Percentiles rank a stretch among this genome's conserved stretches.
Conservation (phyloP, 2,797 vertebrate species). For the Carcharodon carcharias region DNA sequence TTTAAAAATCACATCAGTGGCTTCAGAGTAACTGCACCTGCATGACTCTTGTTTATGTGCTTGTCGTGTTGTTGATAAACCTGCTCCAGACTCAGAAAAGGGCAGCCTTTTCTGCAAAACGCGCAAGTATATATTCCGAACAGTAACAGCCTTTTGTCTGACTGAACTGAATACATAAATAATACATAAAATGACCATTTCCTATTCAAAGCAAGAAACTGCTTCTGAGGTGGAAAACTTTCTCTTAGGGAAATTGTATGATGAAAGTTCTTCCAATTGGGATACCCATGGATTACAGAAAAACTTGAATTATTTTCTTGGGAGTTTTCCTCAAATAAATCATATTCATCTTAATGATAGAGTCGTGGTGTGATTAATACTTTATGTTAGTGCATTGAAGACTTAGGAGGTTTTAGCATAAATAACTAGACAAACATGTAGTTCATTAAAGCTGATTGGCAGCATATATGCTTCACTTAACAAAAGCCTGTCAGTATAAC, state of each 20-base stretch:
- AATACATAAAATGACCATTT: background rate
- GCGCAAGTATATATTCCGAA: background rate
- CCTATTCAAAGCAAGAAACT: background rate
- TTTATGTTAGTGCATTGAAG: background rate
- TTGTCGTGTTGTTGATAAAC: background rate
- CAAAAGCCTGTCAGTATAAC: background rate
- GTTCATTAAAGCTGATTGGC: background rate
- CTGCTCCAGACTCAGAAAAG: background rate
- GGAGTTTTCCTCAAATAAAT: background rate
- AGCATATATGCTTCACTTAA: background rate
- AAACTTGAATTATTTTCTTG: background rate
- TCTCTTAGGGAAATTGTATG: background rate
- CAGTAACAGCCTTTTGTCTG: background rate
- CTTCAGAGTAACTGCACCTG: background rate
- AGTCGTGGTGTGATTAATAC: background rate
- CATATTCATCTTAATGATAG: background rate
- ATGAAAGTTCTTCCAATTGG: background rate
- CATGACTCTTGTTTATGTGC: background rate
- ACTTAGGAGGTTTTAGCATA: background rate
- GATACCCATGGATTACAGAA: background rate
- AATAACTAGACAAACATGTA: background rate
- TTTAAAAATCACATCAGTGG: background rate
- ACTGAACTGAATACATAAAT: background rate
- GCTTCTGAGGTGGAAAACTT: background rate
- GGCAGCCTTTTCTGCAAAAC: background rate